A percentile compares a stretch with the other conserved stretches of the same genome.
phyloP scores from a whole-genome alignment of 2,797 vertebrate genomes.

The Sebastes ruberrimus region DNA sequence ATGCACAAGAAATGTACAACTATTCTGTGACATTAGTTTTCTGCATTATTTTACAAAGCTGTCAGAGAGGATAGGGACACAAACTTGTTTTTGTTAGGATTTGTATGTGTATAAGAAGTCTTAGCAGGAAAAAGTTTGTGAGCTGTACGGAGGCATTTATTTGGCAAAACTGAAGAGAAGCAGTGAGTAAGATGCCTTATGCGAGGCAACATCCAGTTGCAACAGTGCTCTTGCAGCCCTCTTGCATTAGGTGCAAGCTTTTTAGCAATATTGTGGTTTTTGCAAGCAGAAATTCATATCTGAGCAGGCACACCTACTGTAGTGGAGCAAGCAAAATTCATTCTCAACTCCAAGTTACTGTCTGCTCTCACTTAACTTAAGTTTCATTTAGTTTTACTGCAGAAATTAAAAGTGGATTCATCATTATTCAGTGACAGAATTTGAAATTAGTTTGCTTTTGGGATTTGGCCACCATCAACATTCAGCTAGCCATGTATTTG shows the following conservation, averaged over 20 bases:
- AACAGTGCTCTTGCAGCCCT: neutral
- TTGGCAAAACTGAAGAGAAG: neutral
- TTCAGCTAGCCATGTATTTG: neutral
- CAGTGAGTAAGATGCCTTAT: neutral
- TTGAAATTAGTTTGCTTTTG: neutral
- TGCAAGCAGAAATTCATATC: neutral
- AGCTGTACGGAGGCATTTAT: neutral
- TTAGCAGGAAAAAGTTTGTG: neutral
- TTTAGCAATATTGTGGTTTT: slow-evolving; percentile 11
- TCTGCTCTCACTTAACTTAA: neutral
- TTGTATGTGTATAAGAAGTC: neutral
- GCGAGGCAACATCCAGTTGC: slow-evolving; percentile 17
- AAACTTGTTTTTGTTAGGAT: neutral
- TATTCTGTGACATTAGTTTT: neutral
- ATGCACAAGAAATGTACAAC: neutral
- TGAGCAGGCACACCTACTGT: neutral
- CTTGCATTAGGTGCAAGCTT: neutral
- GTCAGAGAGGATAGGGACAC: too few relatives aligned
- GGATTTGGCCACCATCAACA: neutral
- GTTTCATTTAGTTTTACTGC: neutral
- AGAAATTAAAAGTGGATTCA: neutral
- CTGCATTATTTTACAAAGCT: neutral
- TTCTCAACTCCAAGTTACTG: neutral
- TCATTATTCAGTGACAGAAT: neutral
- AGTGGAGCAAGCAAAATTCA: neutral